Evolutionary conservation across 2,888 invertebrate species (phyloP).

Genomic region (Tinea trinotella): DNA sequence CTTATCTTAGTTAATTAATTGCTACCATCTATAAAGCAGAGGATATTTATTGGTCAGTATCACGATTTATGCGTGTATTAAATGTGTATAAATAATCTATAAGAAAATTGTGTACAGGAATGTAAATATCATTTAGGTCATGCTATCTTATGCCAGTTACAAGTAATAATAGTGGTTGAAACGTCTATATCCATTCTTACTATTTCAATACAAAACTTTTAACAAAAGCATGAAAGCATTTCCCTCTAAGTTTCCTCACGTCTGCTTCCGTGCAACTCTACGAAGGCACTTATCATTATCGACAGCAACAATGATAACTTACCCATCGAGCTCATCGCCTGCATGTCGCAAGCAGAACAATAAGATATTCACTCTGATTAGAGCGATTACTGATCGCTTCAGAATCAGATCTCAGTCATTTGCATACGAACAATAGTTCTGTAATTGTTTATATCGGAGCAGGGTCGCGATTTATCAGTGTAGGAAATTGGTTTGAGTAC

Average conservation of each 20-base stretch:
- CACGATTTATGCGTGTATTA: not conserved
- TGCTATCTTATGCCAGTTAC: no score
- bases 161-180: not conserved
- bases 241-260: conserved; percentile 1
- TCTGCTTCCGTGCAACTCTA: conserved; percentile 14
- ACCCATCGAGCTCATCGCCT: conserved; percentile 28
- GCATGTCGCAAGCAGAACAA: conserved; percentile 32
- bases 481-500: conserved; percentile 21
- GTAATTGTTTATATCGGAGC: conserved; percentile 22
- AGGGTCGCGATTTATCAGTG: conserved; percentile 22
- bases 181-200: not conserved
- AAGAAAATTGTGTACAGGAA: no score
- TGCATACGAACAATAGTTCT: conserved; percentile 27
- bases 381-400: conserved; percentile 20
- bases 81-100: no score
- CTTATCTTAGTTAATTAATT: conserved; percentile 8
- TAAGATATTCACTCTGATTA: conserved; percentile 26
- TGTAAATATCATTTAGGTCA: no score
- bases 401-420: conserved; percentile 22
- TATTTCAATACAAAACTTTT: not conserved
- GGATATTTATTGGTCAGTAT: not conserved
- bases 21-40: not conserved
- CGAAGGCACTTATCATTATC: conserved; percentile 18
- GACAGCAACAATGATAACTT: conserved; percentile 23
- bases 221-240: not conserved